These are phyloP conservation scores for Rhabdornis inornatus DNA, from an alignment of 2,113 vertebrate species.

Conservation along the genomic window DNA sequence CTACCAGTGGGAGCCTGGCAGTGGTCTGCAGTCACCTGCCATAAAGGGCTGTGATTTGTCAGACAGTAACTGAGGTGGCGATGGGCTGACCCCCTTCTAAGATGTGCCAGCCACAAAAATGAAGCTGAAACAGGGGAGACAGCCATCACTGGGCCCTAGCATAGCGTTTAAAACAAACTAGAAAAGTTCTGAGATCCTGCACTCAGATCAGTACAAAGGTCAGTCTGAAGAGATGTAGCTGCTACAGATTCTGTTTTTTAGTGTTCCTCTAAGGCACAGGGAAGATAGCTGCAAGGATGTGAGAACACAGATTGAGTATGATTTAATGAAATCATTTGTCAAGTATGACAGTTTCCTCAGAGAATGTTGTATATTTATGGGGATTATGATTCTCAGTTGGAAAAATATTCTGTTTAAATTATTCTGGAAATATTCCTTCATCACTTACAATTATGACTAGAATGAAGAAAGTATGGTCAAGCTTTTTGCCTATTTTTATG, in stretches of 20 bases:
- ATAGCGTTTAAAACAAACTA: background rate
- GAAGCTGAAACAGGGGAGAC: background rate
- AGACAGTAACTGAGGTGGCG: background rate
- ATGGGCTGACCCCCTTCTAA: background rate
- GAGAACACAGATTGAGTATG: too few relatives aligned
- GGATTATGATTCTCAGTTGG: background rate
- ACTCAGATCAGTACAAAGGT: background rate
- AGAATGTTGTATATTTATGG: background rate
- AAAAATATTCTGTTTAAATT: background rate
- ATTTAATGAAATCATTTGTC: background rate
- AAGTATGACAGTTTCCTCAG: background rate
- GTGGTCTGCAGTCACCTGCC: background rate
- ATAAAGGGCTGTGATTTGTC: background rate
- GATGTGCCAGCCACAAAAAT: background rate
- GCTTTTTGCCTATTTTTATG: background rate
- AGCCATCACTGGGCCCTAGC: background rate
- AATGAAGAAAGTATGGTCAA: background rate
- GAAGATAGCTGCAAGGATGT: background rate
- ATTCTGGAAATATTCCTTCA: background rate
- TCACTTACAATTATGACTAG: background rate
- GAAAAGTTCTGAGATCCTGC: background rate
- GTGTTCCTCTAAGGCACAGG: background rate
- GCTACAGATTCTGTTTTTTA: accelerated
- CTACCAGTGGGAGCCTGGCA: background rate
- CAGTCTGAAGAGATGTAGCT: background rate